Evolutionary conservation across 2,113 vertebrate genomes (phyloP), one percentile per base, ranked within the genome.

Genomic region (Phylloscopus trochilus): DNA sequence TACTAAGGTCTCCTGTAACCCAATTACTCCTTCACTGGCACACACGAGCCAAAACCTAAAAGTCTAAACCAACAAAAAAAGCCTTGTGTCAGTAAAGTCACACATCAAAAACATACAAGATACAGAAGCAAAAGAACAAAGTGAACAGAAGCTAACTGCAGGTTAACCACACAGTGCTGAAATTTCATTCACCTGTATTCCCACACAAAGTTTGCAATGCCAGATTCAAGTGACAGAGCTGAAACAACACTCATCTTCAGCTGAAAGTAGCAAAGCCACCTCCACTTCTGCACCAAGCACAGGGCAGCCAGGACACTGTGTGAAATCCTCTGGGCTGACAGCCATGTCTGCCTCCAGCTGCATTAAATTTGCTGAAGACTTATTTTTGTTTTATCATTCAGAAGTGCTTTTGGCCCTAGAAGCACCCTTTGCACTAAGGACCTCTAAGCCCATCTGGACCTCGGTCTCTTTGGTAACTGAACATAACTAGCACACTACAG

Each of bases 401-500:
- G 2, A 26, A 68, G 15, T 8, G 11, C 47, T 58, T 68, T 35
- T 44, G 56, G 55, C 17, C 49, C n/a, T 62, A 79, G 28, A 56
- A 68, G 51, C 55, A 33, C 9, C 28, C 46, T 41, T 53, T 24
- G 41, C 15, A 7, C 24, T 3, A 26, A 89, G 24, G 41, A 4
- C 15, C 52, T 58, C 39, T 13, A 67, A 24, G 27, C 55, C 28
- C 28, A 43, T 2, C 7, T 18, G 31, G 81, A 9, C 22, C 35
- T 59, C 1, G 0, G 22, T 19, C 83, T 64, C 60, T 33, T 7
- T 0, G 0, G n/a, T 43, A 78, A 43, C 18, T 16, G 23, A 55
- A 13, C 1, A 0, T 4, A 35, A 33, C 13, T 1, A 70, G 30
- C 20, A 74, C 0, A 2, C 21, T 15, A 47, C 31, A 70, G 11